Evolutionary conservation across 2,888 invertebrate genomes (phyloP), one percentile per base, ranked within the genome.

Genomic region (Lasioglossum calceatum): DNA sequence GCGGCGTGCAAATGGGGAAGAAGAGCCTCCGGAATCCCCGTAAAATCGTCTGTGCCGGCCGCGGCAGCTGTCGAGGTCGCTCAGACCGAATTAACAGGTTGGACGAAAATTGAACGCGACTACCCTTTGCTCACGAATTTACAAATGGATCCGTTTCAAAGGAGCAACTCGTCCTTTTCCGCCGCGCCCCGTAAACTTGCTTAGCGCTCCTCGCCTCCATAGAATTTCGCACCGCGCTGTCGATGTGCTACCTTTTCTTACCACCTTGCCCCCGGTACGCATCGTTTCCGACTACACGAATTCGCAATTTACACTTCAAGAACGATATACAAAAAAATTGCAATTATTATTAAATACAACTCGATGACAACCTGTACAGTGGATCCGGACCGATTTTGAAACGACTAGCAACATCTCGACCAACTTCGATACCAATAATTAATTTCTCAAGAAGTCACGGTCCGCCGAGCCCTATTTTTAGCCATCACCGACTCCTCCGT

Each of bases 41-140:
- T 50, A 39, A 32, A 44, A 58, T 72, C 36, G 39, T 72, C 71
- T 70, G 10, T 44, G 27, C 27, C 27, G 58, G n/a, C 42, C 42
- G 71, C 32, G 50, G 74, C 77, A 78, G 83, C 50, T 84, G 84
- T 74, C 74, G 77, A 50, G 82, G n/a, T 50, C 61, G 74, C 67
- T 79, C 73, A 27, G 75, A 42, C 39, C 61, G 64, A 78, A 84
- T 77, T 81, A 76, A 77, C 77, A 72, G 50, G 42, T 75, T n/a
- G 50, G 42, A 58, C 47, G 83, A 75, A 58, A 61, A 83, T 80
- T 75, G 74, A 16, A 75, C 42, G 81, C 50, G 74, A 74, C 80
- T 54, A 75, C 74, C 27, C 70, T 44, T 81, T 50, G 47, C 4
- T 71, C 50, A 54, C 23, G 23, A 42, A 78, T 64, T 73, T 42